Percentiles rank a stretch among this genome's conserved stretches.
phyloP scores from a whole-genome alignment of 2,113 vertebrate genomes.

The Azemiops feae region DNA sequence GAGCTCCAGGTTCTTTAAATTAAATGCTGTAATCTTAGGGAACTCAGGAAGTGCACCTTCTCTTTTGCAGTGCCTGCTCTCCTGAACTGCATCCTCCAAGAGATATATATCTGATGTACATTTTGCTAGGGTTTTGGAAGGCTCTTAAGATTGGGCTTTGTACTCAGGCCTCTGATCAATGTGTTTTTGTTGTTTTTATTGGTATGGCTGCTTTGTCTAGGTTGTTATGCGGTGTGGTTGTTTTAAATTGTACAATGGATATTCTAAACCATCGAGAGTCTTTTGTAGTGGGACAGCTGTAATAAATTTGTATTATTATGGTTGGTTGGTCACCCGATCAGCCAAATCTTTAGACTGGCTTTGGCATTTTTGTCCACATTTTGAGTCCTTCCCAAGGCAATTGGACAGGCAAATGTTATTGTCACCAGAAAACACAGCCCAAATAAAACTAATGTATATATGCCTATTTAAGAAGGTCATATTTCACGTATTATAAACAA shows the following conservation, averaged over 20 bases:
- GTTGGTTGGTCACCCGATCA: not conserved
- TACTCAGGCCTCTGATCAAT: not conserved
- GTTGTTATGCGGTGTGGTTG: not conserved
- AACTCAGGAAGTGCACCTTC: no score
- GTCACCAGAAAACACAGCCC: not conserved
- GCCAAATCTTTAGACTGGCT: not conserved
- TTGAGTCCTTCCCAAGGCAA: not conserved
- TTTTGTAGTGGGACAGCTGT: not conserved
- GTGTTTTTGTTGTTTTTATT: not conserved
- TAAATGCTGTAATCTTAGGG: no score
- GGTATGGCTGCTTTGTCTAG: not conserved
- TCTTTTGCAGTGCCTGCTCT: no score
- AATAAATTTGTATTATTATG: not conserved
- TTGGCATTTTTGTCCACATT: not conserved
- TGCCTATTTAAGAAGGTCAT: not conserved
- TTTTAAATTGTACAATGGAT: not conserved
- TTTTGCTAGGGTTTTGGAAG: not conserved
- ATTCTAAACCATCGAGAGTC: not conserved
- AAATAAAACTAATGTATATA: not conserved
- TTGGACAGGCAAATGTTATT: not conserved
- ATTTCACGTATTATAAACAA: not conserved
- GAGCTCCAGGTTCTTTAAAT: not conserved
- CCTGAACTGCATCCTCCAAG: no score
- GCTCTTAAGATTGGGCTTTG: not conserved
- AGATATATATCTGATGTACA: no score